Evolutionary conservation across 1,140 invertebrate species (phyloP).

Genomic region (Dendroctonus ponderosae): DNA sequence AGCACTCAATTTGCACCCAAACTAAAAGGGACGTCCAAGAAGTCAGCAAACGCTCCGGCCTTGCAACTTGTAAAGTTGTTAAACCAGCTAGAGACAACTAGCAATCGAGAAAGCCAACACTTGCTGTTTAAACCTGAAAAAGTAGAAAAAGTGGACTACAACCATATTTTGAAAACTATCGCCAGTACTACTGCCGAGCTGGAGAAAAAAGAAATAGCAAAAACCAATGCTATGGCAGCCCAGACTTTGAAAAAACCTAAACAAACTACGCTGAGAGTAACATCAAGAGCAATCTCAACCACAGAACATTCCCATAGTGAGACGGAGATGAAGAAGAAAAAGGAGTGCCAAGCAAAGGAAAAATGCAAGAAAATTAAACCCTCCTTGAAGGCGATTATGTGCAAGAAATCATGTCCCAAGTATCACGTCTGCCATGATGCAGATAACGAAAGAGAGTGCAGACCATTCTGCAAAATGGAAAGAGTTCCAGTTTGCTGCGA

Average conservation of each 20-base stretch:
- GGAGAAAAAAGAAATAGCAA: constrained; percentile 4
- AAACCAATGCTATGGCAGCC: neutral
- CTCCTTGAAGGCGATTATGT: constrained; percentile 7
- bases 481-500: constrained; percentile 29
- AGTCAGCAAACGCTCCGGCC: neutral
- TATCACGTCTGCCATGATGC: neutral
- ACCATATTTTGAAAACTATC: constrained; percentile 17
- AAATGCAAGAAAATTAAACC: constrained; percentile 25
- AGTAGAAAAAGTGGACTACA: constrained; percentile 8
- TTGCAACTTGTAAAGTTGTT: constrained; percentile 6
- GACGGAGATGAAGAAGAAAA: constrained; percentile 8
- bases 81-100: neutral
- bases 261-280: constrained; percentile 3
- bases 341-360: constrained; percentile 7
- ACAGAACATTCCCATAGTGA: neutral
- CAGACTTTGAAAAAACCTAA: constrained; percentile 15
- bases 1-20: no score
- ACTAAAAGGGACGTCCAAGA: neutral
- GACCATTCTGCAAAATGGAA: neutral
- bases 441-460: neutral
- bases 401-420: constrained; percentile 2
- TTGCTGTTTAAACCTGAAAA: constrained; percentile 18
- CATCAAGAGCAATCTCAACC: constrained; percentile 22
- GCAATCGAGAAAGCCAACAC: neutral
- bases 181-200: constrained; percentile 7